phyloP scores from a whole-genome alignment of 2,888 invertebrate genomes.

The Drosophila mimica region DNA sequence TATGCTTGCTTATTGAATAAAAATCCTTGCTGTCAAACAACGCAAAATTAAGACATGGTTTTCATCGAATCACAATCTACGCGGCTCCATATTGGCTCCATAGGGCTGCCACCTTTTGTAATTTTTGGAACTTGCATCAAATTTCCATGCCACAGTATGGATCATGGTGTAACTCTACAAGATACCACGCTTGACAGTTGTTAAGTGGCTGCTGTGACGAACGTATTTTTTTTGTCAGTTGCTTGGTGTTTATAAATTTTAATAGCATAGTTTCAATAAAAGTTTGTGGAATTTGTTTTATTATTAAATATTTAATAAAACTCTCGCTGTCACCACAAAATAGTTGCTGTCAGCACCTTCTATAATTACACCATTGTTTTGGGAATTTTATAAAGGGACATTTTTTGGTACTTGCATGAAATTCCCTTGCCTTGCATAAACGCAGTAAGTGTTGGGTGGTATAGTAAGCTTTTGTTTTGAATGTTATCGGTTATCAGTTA shows the following conservation, averaged over 20 bases:
- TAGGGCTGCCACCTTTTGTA: not conserved
- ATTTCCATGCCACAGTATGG: not conserved
- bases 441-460: slow-evolving; percentile 2
- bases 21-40: not conserved
- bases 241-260: not conserved
- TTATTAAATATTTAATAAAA: not conserved
- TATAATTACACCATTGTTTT: not conserved
- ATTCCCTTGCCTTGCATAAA: slow-evolving; percentile 1
- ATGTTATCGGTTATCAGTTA: slow-evolving; percentile 1
- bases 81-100: not conserved
- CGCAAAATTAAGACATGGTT: not conserved
- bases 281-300: not conserved
- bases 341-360: not conserved
- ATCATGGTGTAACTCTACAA: not conserved
- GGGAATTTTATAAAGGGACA: not conserved
- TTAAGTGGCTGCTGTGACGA: not conserved
- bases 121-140: not conserved
- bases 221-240: not conserved
- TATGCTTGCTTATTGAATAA: not conserved
- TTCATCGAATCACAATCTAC: not conserved
- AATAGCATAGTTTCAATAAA: not conserved
- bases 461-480: slow-evolving; percentile 45
- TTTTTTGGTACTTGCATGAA: not conserved
- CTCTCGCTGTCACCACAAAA: not conserved
- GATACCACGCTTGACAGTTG: not conserved